These are phyloP conservation scores for Anastrepha ludens DNA, from an alignment of 1,140 invertebrate species.

Conservation along the genomic window DNA sequence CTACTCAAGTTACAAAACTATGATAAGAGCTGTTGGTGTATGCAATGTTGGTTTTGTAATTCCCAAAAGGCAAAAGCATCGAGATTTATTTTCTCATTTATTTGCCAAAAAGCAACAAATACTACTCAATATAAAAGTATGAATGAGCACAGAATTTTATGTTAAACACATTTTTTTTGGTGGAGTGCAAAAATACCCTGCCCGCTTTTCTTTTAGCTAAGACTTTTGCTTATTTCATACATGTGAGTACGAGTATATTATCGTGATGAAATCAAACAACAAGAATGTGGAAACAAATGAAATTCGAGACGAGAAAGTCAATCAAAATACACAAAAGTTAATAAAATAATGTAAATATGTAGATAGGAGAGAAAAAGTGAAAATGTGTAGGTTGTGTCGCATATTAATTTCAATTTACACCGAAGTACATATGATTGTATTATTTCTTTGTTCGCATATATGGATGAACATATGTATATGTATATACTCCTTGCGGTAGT, in stretches of 20 bases:
- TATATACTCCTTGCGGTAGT: neutral
- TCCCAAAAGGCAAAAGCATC: conserved; percentile 5
- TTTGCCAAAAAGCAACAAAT: conserved; percentile 66
- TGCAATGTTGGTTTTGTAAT: conserved; percentile 38
- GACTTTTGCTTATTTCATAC: too few species aligned
- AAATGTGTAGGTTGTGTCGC: conserved; percentile 54
- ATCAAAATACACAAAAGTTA: conserved; percentile 37
- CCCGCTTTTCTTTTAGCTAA: too few species aligned
- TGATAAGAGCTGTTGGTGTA: neutral
- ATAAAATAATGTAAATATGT: conserved; percentile 48
- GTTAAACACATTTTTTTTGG: neutral
- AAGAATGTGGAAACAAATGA: conserved; percentile 49
- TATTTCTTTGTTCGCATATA: neutral
- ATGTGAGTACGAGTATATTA: neutral
- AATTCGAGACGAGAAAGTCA: conserved; percentile 47
- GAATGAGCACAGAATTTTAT: neutral
- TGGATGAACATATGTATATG: neutral
- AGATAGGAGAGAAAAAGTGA: conserved; percentile 4
- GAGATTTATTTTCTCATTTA: conserved; percentile 49
- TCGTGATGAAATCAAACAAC: neutral
- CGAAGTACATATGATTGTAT: neutral
- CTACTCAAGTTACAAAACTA: conserved; percentile 31
- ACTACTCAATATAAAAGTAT: neutral
- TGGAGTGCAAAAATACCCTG: neutral
- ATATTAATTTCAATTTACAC: conserved; percentile 73